phyloP scores from a whole-genome alignment of 2,113 vertebrate genomes.

The Okapia johnstoni region DNA sequence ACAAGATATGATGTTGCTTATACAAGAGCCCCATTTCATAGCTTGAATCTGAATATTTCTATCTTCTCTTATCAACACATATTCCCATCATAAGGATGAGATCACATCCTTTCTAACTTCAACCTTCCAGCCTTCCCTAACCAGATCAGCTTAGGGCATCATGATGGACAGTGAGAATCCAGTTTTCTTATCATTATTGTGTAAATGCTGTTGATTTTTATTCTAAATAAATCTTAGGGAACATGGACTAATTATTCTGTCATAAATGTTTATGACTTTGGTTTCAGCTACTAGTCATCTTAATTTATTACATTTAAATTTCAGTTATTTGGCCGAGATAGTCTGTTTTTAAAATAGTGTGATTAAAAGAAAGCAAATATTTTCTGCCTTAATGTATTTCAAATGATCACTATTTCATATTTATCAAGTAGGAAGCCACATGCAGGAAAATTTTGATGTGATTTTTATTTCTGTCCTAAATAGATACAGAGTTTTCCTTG shows the following conservation, averaged over 20 bases:
- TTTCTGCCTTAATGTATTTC: constrained; percentile 45
- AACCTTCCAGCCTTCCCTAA: neutral
- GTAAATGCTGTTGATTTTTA: constrained; percentile 36
- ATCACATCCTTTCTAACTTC: neutral
- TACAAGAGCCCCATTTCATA: neutral
- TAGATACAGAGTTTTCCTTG: neutral
- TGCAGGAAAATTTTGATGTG: neutral
- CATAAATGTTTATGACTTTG: constrained; percentile 66
- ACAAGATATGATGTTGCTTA: neutral
- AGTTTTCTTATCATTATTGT: constrained; percentile 41
- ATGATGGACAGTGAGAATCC: neutral
- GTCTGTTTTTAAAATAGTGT: constrained; percentile 41
- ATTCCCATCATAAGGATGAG: constrained; percentile 1
- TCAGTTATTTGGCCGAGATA: constrained; percentile 43
- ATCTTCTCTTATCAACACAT: neutral
- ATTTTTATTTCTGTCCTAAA: constrained; percentile 12
- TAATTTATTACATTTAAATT: neutral
- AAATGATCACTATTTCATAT: neutral
- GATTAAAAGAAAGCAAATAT: constrained; percentile 18
- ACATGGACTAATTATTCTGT: constrained; percentile 78
- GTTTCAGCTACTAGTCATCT: constrained; percentile 31
- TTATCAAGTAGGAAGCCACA: neutral
- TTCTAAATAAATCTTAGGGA: constrained; percentile 75
- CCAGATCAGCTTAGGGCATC: neutral
- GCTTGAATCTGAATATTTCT: neutral